These are phyloP conservation scores for Cryptoprocta ferox DNA, from an alignment of 2,797 vertebrate genomes.

Conservation along the genomic window DNA sequence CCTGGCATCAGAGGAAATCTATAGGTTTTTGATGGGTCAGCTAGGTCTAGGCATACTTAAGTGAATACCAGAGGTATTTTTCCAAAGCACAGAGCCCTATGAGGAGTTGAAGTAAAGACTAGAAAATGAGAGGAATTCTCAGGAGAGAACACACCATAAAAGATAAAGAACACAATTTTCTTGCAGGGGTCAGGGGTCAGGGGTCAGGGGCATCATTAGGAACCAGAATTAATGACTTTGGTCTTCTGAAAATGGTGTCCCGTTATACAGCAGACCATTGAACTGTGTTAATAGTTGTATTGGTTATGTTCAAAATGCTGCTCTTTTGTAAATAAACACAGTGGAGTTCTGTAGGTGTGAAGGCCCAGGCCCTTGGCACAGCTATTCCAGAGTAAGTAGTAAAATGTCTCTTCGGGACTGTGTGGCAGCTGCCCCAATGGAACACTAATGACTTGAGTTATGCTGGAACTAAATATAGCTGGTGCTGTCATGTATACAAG, in stretches of 20 bases:
- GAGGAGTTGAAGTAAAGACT: slow-evolving; percentile 4
- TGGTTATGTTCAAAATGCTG: slow-evolving; percentile 77
- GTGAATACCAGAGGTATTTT: background rate
- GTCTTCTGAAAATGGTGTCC: slow-evolving; percentile 42
- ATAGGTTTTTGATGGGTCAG: background rate
- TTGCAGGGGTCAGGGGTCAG: slow-evolving; percentile 64
- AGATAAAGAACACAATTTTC: slow-evolving; percentile 81
- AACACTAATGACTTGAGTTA: slow-evolving; percentile 84
- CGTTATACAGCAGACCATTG: slow-evolving; percentile 68
- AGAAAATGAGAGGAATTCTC: slow-evolving; percentile 75
- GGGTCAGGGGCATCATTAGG: slow-evolving; percentile 62
- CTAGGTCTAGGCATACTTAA: background rate
- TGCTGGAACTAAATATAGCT: slow-evolving; percentile 85
- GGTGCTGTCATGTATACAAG: background rate
- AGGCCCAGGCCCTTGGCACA: slow-evolving; percentile 74
- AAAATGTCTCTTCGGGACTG: slow-evolving; percentile 74
- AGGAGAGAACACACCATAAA: slow-evolving; percentile 81
- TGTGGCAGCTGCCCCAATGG: slow-evolving; percentile 79
- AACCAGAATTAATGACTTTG: slow-evolving; percentile 69
- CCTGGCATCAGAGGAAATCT: background rate
- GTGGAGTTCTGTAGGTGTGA: slow-evolving; percentile 71
- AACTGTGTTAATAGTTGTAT: slow-evolving; percentile 71
- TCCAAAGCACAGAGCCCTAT: slow-evolving; percentile 30
- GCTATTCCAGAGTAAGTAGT: slow-evolving; percentile 23
- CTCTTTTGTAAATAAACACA: slow-evolving; percentile 72